Evolutionary conservation across 2,797 vertebrate genomes (phyloP).

Genomic region (Myotis myotis): DNA sequence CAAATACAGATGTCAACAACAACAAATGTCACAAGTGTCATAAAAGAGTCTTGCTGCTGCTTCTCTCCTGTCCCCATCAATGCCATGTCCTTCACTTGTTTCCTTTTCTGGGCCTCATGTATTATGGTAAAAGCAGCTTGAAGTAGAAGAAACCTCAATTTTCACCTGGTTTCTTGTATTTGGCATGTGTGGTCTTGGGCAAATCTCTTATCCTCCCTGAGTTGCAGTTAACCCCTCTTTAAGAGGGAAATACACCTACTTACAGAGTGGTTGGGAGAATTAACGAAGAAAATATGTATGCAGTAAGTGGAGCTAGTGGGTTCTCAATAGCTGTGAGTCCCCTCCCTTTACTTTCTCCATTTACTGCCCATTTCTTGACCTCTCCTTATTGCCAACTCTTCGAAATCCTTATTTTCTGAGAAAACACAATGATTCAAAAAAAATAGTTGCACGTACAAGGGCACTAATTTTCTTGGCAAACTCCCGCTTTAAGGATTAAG

Average conservation of each 20-base stretch:
- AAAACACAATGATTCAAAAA: background rate
- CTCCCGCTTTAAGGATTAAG: background rate
- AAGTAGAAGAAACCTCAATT: background rate
- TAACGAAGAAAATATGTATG: background rate
- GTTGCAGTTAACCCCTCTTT: background rate
- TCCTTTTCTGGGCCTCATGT: background rate
- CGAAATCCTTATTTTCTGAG: background rate
- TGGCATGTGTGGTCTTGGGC: background rate
- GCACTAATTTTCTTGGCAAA: background rate
- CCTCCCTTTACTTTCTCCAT: background rate
- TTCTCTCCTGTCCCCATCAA: background rate
- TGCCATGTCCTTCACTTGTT: background rate
- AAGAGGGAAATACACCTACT: background rate
- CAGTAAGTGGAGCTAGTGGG: background rate
- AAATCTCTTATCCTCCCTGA: background rate
- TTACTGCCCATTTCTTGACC: background rate
- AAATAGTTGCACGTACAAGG: background rate
- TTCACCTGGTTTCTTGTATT: background rate
- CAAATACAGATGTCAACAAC: background rate
- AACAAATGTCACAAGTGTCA: background rate
- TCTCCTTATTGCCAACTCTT: background rate
- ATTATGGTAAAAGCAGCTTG: background rate
- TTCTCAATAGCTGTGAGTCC: background rate
- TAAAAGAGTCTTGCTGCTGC: background rate
- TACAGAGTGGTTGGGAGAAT: background rate